Evolutionary conservation across 2,797 vertebrate species (phyloP).

Genomic region (Acestrorhynchus altus): DNA sequence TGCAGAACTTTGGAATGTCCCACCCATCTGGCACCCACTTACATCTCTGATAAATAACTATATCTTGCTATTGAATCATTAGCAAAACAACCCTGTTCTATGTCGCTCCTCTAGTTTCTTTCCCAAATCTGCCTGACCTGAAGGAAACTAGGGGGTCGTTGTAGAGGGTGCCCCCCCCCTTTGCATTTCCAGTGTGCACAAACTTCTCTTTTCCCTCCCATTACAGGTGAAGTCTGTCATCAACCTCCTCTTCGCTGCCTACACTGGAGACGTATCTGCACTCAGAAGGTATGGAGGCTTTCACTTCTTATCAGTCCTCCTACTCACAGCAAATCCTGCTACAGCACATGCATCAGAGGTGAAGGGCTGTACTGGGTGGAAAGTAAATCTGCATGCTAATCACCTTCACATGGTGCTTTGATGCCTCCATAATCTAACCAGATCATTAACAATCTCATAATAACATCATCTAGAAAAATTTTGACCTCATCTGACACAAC

Average conservation of each 20-base stretch:
- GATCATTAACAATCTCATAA: background rate
- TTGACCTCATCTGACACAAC: background rate
- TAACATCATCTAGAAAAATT: background rate
- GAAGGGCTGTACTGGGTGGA: background rate
- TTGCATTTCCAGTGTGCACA: conserved; percentile 18
- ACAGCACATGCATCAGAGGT: background rate
- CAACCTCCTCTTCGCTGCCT: conserved; percentile 96
- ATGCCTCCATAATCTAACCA: background rate
- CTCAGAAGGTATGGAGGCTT: conserved; percentile 85
- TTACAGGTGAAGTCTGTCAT: conserved; percentile 97
- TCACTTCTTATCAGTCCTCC: background rate
- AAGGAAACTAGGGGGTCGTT: background rate
- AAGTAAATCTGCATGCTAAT: conserved; percentile 3
- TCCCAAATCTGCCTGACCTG: background rate
- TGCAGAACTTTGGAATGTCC: too few species aligned
- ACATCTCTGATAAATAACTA: too few species aligned
- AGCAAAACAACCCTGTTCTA: background rate
- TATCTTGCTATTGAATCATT: too few species aligned
- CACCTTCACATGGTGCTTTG: background rate
- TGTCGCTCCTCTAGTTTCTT: background rate
- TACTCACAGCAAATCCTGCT: background rate
- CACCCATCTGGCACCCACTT: too few species aligned
- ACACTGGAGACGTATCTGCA: conserved; percentile 96
- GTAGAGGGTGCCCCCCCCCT: too few species aligned
- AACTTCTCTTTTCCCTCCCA: conserved; percentile 36